Evolutionary conservation across 2,888 invertebrate species (phyloP).

Genomic region (Nycteola revayana): DNA sequence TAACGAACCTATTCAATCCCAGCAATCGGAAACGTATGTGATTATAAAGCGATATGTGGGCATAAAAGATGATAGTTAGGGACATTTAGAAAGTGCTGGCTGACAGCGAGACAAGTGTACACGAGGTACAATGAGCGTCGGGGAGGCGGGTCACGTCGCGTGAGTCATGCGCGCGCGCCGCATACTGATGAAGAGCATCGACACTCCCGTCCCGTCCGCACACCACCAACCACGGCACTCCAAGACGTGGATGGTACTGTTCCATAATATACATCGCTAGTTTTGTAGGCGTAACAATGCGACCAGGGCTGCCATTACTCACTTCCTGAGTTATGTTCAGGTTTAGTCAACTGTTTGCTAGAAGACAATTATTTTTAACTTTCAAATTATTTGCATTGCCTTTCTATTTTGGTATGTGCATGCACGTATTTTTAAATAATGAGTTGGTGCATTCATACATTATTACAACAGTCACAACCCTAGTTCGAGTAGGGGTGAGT

Average conservation of each 20-base stretch:
- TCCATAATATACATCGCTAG: conserved; percentile 25
- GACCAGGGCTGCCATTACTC: conserved; percentile 19
- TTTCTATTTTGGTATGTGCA: neutral
- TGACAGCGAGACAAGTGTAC: conserved; percentile 44
- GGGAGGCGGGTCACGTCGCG: conserved; percentile 62
- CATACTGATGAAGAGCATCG: conserved; percentile 61
- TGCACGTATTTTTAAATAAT: too few species aligned
- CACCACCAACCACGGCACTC: conserved; percentile 24
- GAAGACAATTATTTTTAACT: conserved; percentile 7
- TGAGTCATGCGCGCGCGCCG: conserved; percentile 51
- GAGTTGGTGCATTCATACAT: too few species aligned
- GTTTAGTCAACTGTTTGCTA: conserved; percentile 4
- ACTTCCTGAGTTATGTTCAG: conserved; percentile 8
- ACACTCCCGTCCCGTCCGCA: conserved; percentile 34
- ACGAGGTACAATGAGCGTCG: conserved; percentile 44
- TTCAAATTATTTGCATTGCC: neutral
- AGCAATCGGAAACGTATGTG: conserved; percentile 30
- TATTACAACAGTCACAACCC: conserved; percentile 17
- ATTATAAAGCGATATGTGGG: conserved; percentile 39
- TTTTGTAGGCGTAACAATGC: conserved; percentile 18
- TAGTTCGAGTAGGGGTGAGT: conserved; percentile 41
- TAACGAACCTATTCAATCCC: conserved; percentile 28
- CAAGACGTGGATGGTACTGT: conserved; percentile 29
- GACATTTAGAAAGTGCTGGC: conserved; percentile 48
- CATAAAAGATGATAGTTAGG: conserved; percentile 46